Evolutionary conservation across 2,888 invertebrate species (phyloP), one percentile per base, ranked within the genome.

Genomic region (Panopea generosa): DNA sequence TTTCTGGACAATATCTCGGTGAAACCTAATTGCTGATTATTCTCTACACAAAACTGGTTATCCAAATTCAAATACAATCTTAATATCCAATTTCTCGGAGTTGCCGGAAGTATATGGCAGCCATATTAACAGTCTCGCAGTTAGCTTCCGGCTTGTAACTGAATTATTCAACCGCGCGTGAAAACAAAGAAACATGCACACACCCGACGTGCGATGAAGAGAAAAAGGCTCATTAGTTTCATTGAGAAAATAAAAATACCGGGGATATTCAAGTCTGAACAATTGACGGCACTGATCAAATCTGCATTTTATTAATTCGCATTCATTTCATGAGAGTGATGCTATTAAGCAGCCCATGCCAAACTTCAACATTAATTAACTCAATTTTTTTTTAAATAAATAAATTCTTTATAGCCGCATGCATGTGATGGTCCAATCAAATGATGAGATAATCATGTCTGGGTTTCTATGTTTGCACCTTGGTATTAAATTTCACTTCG

Each of bases 251-350:
- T 47, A 18, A 61, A 59, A 66, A 61, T 66, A 52, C 43, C 38
- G 59, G 49, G 27, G 45, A 57, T 65, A 72, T 59, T 72, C 71
- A 38, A 43, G 65, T 60, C 60, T 43, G 29, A 33, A 63, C 63
- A 72, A 72, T 72, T 59, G 53, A 60, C 24, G 55, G 33, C 24
- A 53, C 60, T 72, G 60, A 72, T 72, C 66, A 66, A 66, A 72
- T 72, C 66, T 72, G 72, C 72, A 72, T 72, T 72, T 50, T 53
- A 66, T 72, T 72, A 66, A 66, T 72, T 72, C 60, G 71, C 71
- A 72, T 72, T 72, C 71, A 72, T 65, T 47, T 45, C 49, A 26
- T 38, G 60, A 61, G 72, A 45, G 56, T 53, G 20, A 53, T 29
- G 29, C 66, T 53, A 72, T 72, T 66, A 72, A 60, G 45, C 45